phyloP scores from a whole-genome alignment of 2,113 vertebrate genomes.

The Melierax canorus region DNA sequence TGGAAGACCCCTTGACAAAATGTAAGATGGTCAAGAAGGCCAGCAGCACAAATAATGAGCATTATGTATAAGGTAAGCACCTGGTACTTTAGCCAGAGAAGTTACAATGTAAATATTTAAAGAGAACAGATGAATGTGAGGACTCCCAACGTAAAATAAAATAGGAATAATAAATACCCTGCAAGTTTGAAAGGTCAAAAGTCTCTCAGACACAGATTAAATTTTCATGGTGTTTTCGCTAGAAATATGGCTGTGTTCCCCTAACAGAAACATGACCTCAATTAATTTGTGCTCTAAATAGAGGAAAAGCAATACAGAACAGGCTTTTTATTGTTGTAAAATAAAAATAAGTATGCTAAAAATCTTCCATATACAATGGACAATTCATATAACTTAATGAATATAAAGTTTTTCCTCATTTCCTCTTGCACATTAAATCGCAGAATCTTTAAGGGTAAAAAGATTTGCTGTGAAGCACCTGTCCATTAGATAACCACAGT shows the following conservation, averaged over 20 bases:
- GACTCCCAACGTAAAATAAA: constrained; percentile 32
- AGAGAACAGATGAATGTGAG: constrained; percentile 45
- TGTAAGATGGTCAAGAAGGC: neutral
- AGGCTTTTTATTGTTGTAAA: neutral
- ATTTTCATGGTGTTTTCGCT: constrained; percentile 57
- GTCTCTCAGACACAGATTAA: constrained; percentile 56
- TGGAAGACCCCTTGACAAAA: neutral
- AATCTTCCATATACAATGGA: neutral
- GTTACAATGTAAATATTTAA: constrained; percentile 59
- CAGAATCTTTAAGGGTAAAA: neutral
- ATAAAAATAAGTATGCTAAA: neutral
- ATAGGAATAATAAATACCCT: constrained; percentile 48
- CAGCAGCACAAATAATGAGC: neutral
- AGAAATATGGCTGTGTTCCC: constrained; percentile 18
- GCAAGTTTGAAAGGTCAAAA: constrained; percentile 61
- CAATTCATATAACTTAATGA: neutral
- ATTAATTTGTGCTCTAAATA: constrained; percentile 48
- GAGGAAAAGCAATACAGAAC: neutral
- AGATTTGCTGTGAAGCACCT: neutral
- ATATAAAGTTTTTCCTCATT: neutral
- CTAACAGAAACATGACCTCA: constrained; percentile 35
- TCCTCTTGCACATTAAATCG: neutral
- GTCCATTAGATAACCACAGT: neutral
- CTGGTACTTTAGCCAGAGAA: neutral
- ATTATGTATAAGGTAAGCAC: neutral